These are phyloP conservation scores for Caiman crocodilus DNA, from an alignment of 2,797 vertebrate genomes.

Conservation along the genomic window DNA sequence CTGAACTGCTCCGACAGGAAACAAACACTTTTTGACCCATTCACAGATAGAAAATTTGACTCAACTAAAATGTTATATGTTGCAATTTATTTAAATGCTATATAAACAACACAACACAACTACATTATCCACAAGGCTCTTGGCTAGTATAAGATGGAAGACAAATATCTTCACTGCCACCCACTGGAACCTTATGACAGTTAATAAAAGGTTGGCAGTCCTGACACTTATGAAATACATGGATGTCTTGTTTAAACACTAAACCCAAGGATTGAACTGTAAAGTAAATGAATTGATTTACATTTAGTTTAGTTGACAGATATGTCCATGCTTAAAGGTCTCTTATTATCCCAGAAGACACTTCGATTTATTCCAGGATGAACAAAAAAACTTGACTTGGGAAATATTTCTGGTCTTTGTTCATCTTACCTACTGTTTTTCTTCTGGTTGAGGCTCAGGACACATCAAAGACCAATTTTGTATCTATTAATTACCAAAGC, in stretches of 20 bases:
- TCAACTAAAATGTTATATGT: not conserved
- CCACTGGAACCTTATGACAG: not conserved
- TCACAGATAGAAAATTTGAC: not conserved
- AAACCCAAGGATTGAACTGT: not conserved
- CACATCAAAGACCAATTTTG: not conserved
- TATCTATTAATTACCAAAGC: not conserved
- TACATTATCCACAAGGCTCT: not conserved
- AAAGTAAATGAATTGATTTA: not conserved
- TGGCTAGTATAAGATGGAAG: not conserved
- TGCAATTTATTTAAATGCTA: not conserved
- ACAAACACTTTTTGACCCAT: not conserved
- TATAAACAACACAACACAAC: not conserved
- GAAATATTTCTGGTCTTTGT: not conserved
- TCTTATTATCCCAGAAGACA: not conserved
- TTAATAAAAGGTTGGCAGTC: not conserved
- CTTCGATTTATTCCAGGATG: slow-evolving; percentile 37
- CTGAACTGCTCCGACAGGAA: not conserved
- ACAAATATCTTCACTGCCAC: not conserved
- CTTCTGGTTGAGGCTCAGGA: not conserved
- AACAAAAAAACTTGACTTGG: slow-evolving; percentile 8
- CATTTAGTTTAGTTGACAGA: not conserved
- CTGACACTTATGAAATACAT: not conserved
- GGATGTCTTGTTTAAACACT: not conserved
- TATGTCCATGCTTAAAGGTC: not conserved
- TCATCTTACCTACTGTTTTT: not conserved